These are phyloP conservation scores for Holacanthella duospinosa DNA, from an alignment of 2,888 invertebrate species.

Conservation along the genomic window DNA sequence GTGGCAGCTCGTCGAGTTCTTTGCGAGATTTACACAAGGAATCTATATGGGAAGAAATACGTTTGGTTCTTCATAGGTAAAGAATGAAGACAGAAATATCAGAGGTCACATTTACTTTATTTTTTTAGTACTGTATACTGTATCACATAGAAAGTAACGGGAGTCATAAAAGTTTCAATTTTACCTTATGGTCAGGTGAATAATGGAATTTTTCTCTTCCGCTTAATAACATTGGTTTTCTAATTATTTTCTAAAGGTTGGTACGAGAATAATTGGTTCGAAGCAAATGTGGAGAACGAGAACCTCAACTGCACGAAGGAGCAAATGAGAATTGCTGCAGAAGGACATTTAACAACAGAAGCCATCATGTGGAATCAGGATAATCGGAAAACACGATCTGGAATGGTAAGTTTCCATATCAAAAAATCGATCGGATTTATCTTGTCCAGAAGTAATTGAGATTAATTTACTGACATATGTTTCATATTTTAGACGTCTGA, in stretches of 20 bases:
- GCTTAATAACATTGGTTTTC: no score
- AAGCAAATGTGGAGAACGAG: constrained; percentile 71
- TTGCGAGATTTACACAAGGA: constrained; percentile 90
- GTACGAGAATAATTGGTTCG: constrained; percentile 99
- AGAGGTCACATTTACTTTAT: background rate
- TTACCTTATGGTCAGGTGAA: background rate
- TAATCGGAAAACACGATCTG: constrained; percentile 84
- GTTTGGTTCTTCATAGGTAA: constrained; percentile 99
- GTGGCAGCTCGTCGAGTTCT: constrained; percentile 91
- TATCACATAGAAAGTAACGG: background rate
- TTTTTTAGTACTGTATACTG: background rate
- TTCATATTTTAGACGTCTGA: constrained; percentile 56
- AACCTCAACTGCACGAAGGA: constrained; percentile 84
- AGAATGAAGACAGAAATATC: no score
- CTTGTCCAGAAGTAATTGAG: background rate
- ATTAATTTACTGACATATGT: background rate
- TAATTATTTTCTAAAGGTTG: constrained; percentile 61
- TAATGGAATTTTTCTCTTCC: no score
- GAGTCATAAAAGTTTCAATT: background rate
- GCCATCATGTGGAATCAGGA: constrained; percentile 98
- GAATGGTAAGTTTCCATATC: constrained; percentile 54
- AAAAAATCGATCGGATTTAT: background rate
- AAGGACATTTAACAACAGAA: constrained; percentile 96
- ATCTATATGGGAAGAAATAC: constrained; percentile 85
- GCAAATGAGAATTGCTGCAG: constrained; percentile 87